Base-by-base conservation (phyloP, 2,113 vertebrate genomes). In the Triplophysa dalaica region DNA sequence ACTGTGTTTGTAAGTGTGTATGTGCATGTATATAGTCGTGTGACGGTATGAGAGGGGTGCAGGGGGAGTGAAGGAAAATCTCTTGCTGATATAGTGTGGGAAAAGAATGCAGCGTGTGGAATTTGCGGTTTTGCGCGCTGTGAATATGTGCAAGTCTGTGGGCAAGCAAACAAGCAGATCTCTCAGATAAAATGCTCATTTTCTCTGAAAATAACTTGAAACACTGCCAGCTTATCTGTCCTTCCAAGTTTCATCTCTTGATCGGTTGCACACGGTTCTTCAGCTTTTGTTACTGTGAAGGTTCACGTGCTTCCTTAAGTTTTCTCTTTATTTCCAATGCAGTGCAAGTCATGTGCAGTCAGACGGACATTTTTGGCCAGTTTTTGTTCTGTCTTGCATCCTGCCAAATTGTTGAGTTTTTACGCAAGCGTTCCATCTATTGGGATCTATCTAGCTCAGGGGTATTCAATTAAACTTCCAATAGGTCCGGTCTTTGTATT, bases 31-130 rank as follows among this genome's bases (percentile, higher is more conserved):
- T 58, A n/a, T 21, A 58, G 54, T 16, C 7, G 6, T 54, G 17
- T 54, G 50, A 54, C 4, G 50, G 5, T 1, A 8, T 17, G 10
- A 26, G 3, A 41, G 61, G 38, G n/a, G 41, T 8, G 6, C 33
- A 21, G 24, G 19, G 38, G 41, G 38, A 68, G 43, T 43, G 8
- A 70, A 72, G 48, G 38, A 11, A 24, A 52, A 63, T 68, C 22
- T 68, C 19, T 68, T 38, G 58, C 52, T 79, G 72, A 83, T 80
- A 52, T 76, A 65, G 62, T 61, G 24, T 58, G 16, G n/a, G 10
- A 60, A 33, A 63, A 12, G 24, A 29, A 70, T 75, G 48, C 45
- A 33, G 56, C 16, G 33, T 65, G 24, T 77, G 73, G 61, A 56
- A 69, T 58, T 60, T 22, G 22, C 70, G 19, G 69, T 45, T 77